phyloP scores from a whole-genome alignment of 2,797 vertebrate genomes.

The Epinephelus coioides region DNA sequence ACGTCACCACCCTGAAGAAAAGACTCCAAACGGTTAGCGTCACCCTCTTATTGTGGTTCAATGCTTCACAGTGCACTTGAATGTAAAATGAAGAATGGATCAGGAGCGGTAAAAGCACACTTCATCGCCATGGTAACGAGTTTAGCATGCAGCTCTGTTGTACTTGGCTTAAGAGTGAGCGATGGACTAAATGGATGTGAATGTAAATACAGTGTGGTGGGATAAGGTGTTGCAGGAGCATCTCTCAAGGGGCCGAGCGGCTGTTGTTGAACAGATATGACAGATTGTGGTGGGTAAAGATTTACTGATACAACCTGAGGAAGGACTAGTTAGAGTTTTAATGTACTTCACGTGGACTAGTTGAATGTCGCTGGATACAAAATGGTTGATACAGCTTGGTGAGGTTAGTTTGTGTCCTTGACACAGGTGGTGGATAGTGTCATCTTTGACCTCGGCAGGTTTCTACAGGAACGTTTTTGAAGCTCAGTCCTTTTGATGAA shows the following conservation, averaged over 20 bases:
- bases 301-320: slow-evolving; percentile 10
- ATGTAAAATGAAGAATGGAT: slow-evolving; percentile 61
- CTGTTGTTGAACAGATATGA: slow-evolving; percentile 37
- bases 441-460: not conserved
- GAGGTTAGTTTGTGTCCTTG: not conserved
- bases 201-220: slow-evolving; percentile 80
- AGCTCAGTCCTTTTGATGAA: not conserved
- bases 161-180: slow-evolving; percentile 74
- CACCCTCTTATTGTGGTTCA: slow-evolving; percentile 44
- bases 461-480: not conserved
- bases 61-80: slow-evolving; percentile 57
- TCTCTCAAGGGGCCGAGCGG: slow-evolving; percentile 55
- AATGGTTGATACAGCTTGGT: not conserved
- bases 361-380: not conserved
- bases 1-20: slow-evolving; percentile 12
- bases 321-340: not conserved
- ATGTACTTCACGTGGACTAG: not conserved
- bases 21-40: not conserved
- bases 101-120: slow-evolving; percentile 63
- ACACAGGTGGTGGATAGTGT: not conserved
- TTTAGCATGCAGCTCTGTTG: slow-evolving; percentile 61
- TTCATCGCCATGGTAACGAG: slow-evolving; percentile 56
- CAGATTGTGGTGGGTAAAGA: slow-evolving; percentile 6
- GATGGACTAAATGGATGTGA: slow-evolving; percentile 82
- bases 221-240: slow-evolving; percentile 65